These are phyloP conservation scores for Monomorium pharaonis DNA, from an alignment of 1,140 invertebrate species.

Conservation along the genomic window DNA sequence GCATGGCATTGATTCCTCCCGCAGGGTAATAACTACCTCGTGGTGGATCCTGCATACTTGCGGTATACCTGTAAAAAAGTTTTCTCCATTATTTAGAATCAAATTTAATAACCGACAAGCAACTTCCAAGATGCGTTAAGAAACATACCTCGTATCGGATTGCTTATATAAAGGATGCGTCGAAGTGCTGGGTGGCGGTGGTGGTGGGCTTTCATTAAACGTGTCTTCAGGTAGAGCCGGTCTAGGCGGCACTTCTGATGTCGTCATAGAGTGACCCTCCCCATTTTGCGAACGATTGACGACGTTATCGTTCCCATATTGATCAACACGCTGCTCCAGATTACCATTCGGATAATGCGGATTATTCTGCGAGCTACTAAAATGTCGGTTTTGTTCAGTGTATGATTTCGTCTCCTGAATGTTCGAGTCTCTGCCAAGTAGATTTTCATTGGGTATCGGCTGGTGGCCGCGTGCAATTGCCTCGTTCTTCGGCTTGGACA, in stretches of 20 bases:
- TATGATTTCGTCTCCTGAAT: conserved; percentile 71
- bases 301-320: conserved; percentile 71
- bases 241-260: conserved; percentile 60
- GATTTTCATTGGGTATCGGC: conserved; percentile 56
- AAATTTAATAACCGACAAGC: not conserved
- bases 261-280: conserved; percentile 19
- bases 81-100: not conserved
- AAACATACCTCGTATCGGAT: conserved; percentile 78
- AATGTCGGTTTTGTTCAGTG: conserved; percentile 75
- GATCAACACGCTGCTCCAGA: conserved; percentile 70
- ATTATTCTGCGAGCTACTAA: conserved; percentile 48
- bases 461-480: conserved; percentile 45
- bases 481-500: conserved; percentile 68
- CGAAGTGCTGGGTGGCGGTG: conserved; percentile 89
- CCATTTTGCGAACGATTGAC: conserved; percentile 67
- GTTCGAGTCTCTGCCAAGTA: conserved; percentile 50
- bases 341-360: conserved; percentile 78
- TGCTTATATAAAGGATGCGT: conserved; percentile 90
- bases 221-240: conserved; percentile 77
- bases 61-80: conserved; percentile 85
- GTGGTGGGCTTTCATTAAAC: conserved; percentile 87
- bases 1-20: conserved; percentile 73
- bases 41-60: conserved; percentile 91
- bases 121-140: not conserved
- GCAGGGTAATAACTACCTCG: conserved; percentile 90